Conservation (phyloP, 2,797 vertebrate genomes). For the Acanthurus lineatus region DNA sequence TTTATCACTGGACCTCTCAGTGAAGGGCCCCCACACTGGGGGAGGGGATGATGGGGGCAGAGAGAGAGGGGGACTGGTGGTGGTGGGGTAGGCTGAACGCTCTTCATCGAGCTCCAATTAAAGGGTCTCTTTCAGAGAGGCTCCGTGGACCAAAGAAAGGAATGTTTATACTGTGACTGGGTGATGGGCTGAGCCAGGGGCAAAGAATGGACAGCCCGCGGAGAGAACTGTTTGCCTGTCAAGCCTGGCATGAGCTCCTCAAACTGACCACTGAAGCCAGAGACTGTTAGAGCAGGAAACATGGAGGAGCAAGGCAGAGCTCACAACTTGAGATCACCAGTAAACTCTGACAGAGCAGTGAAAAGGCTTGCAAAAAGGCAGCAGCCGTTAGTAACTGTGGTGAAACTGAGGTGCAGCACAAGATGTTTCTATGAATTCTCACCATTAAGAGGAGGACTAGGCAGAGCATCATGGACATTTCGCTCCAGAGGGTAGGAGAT, state of each 20-base stretch:
- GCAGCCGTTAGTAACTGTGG: neutral
- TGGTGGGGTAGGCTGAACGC: constrained; percentile 55
- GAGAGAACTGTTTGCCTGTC: constrained; percentile 77
- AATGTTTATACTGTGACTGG: constrained; percentile 85
- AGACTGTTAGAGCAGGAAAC: constrained; percentile 26
- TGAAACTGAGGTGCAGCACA: neutral
- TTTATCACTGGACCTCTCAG: constrained; percentile 76
- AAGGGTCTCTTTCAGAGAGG: constrained; percentile 85
- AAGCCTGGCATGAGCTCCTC: constrained; percentile 69
- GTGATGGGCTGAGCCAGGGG: constrained; percentile 70
- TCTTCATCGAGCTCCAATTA: constrained; percentile 85
- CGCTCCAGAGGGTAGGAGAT: constrained; percentile 83
- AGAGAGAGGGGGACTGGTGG: constrained; percentile 50
- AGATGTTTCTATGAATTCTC: constrained; percentile 40
- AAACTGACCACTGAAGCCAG: constrained; percentile 64
- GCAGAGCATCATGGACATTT: constrained; percentile 77
- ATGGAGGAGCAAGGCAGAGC: constrained; percentile 6
- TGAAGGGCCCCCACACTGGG: constrained; percentile 63
- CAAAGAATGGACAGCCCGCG: constrained; percentile 74
- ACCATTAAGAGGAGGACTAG: constrained; percentile 86
- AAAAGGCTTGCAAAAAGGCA: neutral
- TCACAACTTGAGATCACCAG: constrained; percentile 16
- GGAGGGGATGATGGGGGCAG: constrained; percentile 44
- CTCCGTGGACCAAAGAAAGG: constrained; percentile 83
- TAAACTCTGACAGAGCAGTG: constrained; percentile 9